Evolutionary conservation across 2,888 invertebrate genomes (phyloP), one percentile per base, ranked within the genome.

Genomic region (Cerastis rubricosa): DNA sequence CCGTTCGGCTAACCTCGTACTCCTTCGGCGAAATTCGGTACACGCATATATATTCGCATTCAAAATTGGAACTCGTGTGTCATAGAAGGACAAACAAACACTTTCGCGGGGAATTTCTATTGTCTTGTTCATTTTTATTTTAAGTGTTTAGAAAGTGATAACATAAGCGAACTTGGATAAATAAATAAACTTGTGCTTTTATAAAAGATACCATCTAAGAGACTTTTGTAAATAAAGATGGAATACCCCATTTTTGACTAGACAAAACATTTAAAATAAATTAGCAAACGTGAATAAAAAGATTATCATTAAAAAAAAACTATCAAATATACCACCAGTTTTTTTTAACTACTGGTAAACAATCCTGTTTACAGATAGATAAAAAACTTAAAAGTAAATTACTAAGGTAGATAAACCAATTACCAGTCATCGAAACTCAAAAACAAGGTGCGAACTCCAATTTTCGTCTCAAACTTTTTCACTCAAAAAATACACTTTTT

Each of bases 11-110:
- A 82, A 64, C 76, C 64, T 85, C 87, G 88, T 29, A 29, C 40
- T 45, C 22, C 66, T 76, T 86, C 88, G 88, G 74, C 35, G 43
- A 59, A 79, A 81, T 76, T 80, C 85, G 84, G 59, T 22, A 76
- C 75, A 78, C 59, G 76, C 84, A 85, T 85, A 83, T 85, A 83
- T 81, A 82, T 80, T 78, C 74, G 77, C 74, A 79, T 91, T 90
- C 84, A 86, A 89, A 91, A 90, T 90, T 89, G 87, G 92, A 91
- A 89, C 89, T 84, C 85, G 77, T 71, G 78, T 84, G 83, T 82
- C 71, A 76, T 80, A 76, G 70, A 79, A 70, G 76, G 84, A 59
- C 12, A 59, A 77, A 83, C 81, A 66, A 71, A 76, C 73, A 85
- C 87, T 84, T 84, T 84, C 87, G n/a, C 71, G 51, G 12, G 8